Evolutionary conservation across 2,888 invertebrate species (phyloP).

Genomic region (Synanthedon formicaeformis): DNA sequence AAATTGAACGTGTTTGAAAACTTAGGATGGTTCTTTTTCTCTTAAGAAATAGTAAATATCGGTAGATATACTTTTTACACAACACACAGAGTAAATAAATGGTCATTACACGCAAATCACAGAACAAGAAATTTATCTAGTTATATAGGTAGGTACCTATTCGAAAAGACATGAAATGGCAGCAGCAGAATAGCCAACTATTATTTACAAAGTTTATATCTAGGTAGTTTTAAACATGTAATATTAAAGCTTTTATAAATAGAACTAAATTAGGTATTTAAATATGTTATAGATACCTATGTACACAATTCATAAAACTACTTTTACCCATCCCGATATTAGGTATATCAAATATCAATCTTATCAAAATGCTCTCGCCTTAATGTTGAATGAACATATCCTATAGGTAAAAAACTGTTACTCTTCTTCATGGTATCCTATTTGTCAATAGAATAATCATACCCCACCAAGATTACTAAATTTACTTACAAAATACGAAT

Average conservation of each 20-base stretch:
- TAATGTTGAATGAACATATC: too few species aligned
- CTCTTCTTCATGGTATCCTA: too few species aligned
- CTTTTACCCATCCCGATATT: slow-evolving; percentile 21
- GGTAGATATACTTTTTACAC: neutral
- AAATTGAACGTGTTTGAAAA: too few species aligned
- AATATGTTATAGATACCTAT: slow-evolving; percentile 20
- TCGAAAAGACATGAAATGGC: slow-evolving; percentile 31
- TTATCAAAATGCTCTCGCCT: too few species aligned
- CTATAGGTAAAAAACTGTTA: too few species aligned
- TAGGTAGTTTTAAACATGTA: slow-evolving; percentile 13
- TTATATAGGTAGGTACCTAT: neutral
- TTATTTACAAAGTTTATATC: slow-evolving; percentile 43
- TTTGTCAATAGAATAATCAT: too few species aligned
- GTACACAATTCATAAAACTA: slow-evolving; percentile 23
- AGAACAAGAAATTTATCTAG: too few species aligned
- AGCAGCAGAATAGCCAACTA: slow-evolving; percentile 48
- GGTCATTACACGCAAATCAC: too few species aligned
- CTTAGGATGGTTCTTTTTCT: neutral
- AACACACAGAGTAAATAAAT: too few species aligned
- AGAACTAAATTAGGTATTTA: slow-evolving; percentile 17
- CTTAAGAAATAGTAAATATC: neutral
- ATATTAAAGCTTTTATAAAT: slow-evolving; percentile 46
- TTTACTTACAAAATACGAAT: too few species aligned
- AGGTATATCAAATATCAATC: neutral
- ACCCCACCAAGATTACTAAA: too few species aligned